Conservation (phyloP, 2,113 vertebrate species). For the Cebus imitator region DNA sequence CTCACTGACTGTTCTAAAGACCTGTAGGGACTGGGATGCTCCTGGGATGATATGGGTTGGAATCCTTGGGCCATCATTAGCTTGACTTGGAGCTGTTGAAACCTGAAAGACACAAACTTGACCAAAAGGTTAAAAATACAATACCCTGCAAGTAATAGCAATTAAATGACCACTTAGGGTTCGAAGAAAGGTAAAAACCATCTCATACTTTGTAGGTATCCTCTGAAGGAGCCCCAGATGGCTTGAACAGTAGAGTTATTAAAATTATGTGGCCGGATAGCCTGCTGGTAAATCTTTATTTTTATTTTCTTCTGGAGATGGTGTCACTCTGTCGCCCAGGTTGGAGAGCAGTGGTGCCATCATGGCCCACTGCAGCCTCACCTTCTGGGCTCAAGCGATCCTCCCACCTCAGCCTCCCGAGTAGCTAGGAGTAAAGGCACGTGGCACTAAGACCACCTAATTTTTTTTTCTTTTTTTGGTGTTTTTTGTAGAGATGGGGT, state of each 20-base stretch:
- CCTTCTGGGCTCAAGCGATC: too few species aligned
- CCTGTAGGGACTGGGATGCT: background rate
- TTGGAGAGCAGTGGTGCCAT: too few species aligned
- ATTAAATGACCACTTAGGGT: background rate
- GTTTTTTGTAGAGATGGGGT: too few species aligned
- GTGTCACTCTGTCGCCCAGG: too few species aligned
- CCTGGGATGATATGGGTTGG: background rate
- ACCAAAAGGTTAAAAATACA: background rate
- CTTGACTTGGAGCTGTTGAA: background rate
- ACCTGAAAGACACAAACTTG: background rate
- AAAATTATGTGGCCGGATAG: background rate
- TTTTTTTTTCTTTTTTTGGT: too few species aligned
- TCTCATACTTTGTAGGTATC: background rate
- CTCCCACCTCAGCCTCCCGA: too few species aligned
- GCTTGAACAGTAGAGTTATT: background rate
- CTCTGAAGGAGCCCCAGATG: background rate
- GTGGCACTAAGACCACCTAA: too few species aligned
- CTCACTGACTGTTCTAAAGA: background rate
- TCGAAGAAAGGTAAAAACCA: background rate
- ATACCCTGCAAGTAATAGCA: background rate
- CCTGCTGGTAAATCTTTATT: background rate
- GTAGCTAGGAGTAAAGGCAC: too few species aligned
- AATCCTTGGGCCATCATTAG: background rate
- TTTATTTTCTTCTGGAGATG: too few species aligned
- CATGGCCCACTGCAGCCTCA: too few species aligned